A percentile compares a stretch with the other conserved stretches of the same genome.
Evolutionary conservation across 1,140 invertebrate genomes (phyloP).

Genomic region (Trypoxylus dichotomus): DNA sequence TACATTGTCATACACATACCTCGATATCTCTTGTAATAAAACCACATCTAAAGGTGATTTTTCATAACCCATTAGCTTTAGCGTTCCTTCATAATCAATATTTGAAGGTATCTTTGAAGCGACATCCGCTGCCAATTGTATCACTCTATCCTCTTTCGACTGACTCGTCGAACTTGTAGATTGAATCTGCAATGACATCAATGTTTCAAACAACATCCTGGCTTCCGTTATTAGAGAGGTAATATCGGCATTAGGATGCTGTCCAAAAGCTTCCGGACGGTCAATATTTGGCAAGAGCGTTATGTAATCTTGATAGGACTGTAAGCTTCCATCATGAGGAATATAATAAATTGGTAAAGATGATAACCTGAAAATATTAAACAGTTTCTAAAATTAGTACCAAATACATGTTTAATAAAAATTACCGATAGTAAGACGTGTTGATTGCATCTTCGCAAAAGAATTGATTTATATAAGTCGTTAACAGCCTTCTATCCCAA

Average conservation of each 20-base stretch:
- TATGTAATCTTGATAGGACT: slow-evolving; percentile 78
- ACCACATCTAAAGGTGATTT: slow-evolving; percentile 80
- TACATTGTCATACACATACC: slow-evolving; percentile 49
- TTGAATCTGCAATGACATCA: slow-evolving; percentile 79
- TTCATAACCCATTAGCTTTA: slow-evolving; percentile 68
- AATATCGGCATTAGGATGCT: slow-evolving; percentile 91
- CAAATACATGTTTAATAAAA: slow-evolving; percentile 3
- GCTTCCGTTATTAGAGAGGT: slow-evolving; percentile 80
- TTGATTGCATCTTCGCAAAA: slow-evolving; percentile 72
- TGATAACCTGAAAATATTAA: slow-evolving; percentile 58
- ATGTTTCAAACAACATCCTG: slow-evolving; percentile 74
- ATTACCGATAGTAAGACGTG: slow-evolving; percentile 67
- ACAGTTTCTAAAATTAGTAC: not conserved
- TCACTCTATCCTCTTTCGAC: slow-evolving; percentile 72
- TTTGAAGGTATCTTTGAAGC: slow-evolving; percentile 66
- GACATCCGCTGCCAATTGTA: slow-evolving; percentile 70
- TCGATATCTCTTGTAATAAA: slow-evolving; percentile 74
- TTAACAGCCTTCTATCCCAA: slow-evolving; percentile 83
- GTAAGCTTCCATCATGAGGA: slow-evolving; percentile 77
- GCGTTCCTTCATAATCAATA: slow-evolving; percentile 76
- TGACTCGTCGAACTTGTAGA: slow-evolving; percentile 56
- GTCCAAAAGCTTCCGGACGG: slow-evolving; percentile 82
- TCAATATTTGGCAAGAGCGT: slow-evolving; percentile 73
- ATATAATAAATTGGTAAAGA: slow-evolving; percentile 74
- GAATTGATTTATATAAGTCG: slow-evolving; percentile 80